Base-by-base conservation (phyloP, 2,797 vertebrate genomes). In the Agapornis canus region DNA sequence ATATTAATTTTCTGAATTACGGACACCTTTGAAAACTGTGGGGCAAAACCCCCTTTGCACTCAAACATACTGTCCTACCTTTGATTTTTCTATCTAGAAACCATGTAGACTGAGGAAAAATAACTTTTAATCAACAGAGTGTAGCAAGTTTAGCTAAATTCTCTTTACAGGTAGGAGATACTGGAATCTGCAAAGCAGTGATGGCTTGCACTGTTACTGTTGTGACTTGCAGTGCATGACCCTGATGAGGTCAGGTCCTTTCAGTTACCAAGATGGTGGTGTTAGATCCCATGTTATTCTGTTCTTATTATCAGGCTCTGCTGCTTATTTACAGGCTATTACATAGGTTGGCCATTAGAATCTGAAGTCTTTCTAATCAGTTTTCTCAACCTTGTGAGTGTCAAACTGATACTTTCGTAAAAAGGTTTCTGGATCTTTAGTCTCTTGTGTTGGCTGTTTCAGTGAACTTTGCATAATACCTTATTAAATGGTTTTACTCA, bases 401-500 rank as follows among this genome's bases (percentile, higher is more conserved):
- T 73, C 27, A 91, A 56, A 70, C 92, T 49, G 92, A 77, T 91
- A 72, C 23, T 89, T 90, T 89, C 76, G 42, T 32, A 79, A 76
- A 64, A 75, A 82, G 14, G 23, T 61, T 52, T 86, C 25, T 75
- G 47, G 12, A 71, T 87, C 23, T 76, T 76, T 40, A 35, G 32
- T 68, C 9, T 81, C 65, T 69, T 12, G 3, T 49, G 8, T 45
- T 95, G 45, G 39, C 40, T 76, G 86, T 96, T 96, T 68, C 85
- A 39, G 26, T 85, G 72, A 93, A 87, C 29, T 91, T 72, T 78
- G 72, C 56, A 16, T 91, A 92, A 94, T 97, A 87, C 48, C 95
- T 95, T 64, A 87, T 96, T 94, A 93, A 87, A 83, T 86, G 11
- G 64, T 96, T 96, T 97, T 96, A 52, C 76, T 95, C 32, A 15